A percentile compares a stretch with the other conserved stretches of the same genome.
Evolutionary conservation across 1,140 invertebrate genomes (phyloP).

Genomic region (Leptinotarsa undecemlineata): DNA sequence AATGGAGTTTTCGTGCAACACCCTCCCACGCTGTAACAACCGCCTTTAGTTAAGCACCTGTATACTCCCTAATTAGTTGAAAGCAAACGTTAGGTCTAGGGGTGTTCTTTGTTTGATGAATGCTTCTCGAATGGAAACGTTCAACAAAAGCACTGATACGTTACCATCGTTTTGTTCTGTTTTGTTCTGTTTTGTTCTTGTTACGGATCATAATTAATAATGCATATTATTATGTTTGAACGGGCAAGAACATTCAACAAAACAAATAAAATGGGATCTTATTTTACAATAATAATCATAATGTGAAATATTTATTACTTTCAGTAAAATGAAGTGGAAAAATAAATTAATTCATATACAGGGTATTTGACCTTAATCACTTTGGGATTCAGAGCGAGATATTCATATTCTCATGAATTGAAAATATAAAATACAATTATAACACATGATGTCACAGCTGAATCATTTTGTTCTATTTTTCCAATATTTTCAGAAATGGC

Average conservation of each 20-base stretch:
- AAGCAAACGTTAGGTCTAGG: neutral
- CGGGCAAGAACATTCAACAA: neutral
- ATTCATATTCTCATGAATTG: too few species aligned
- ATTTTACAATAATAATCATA: too few species aligned
- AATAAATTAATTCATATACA: neutral
- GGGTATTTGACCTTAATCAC: too few species aligned
- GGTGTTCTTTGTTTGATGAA: slow-evolving; percentile 5
- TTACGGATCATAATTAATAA: slow-evolving; percentile 4
- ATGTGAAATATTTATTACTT: neutral
- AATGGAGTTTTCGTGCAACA: neutral
- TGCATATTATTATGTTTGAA: neutral
- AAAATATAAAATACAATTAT: too few species aligned
- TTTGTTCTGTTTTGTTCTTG: neutral
- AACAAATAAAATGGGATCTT: neutral
- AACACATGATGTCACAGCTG: too few species aligned
- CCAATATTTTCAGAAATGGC: too few species aligned
- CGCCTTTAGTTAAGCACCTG: neutral
- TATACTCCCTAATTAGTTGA: slow-evolving; percentile 1
- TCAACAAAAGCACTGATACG: neutral
- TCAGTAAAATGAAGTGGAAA: neutral
- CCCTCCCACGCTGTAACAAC: neutral
- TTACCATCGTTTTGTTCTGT: neutral
- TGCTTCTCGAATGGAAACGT: neutral
- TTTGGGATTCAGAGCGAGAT: too few species aligned
- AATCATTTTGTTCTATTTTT: too few species aligned